Base-by-base conservation (phyloP, 2,888 invertebrate genomes). In the Lasioglossum oenotherae region DNA sequence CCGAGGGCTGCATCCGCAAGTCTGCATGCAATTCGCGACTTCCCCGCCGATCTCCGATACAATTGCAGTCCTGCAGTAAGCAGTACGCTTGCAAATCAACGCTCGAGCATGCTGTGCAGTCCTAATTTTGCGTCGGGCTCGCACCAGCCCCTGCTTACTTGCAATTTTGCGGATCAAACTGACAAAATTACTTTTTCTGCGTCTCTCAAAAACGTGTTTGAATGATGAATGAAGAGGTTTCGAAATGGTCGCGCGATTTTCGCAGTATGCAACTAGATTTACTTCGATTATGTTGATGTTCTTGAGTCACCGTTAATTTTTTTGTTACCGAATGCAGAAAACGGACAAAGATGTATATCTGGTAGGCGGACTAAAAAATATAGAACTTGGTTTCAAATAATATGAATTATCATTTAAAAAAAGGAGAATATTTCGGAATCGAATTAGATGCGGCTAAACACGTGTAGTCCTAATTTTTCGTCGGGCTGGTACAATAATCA, bases 21-120 rank as follows among this genome's bases (percentile, higher is more conserved):
- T 14, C 77, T 44, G 78, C 49, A 57, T 49, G 38, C 44, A 53
- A 69, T 81, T 57, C 85, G 38, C 71, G 81, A 53, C 35, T 67
- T 75, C 64, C n/a, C 49, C 71, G 72, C 75, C 81, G 79, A 89
- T 85, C 87, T 83, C 23, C 35, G 69, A 64, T 64, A 31, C 69
- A 69, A 69, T 69, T 38, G 69, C 69, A 35, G 0, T 4, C 35
- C 23, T 5, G 35, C 35, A 38, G 35, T 69, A 38, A 69, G 69
- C 69, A 38, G 12, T 19, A 38, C 1, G 35, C 38, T 23, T 35
- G 38, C 35, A 19, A 38, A 35, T 69, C 19, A 38, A 69, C 16
- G 38, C 38, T 23, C 23, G 23, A 64, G 19, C 64, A 31, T n/a
- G 1, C 64, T 31, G 2, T 19, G 16, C 64, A 8, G 8, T 16